These are phyloP conservation scores for Solea senegalensis DNA, from an alignment of 2,113 vertebrate genomes.

Conservation along the genomic window DNA sequence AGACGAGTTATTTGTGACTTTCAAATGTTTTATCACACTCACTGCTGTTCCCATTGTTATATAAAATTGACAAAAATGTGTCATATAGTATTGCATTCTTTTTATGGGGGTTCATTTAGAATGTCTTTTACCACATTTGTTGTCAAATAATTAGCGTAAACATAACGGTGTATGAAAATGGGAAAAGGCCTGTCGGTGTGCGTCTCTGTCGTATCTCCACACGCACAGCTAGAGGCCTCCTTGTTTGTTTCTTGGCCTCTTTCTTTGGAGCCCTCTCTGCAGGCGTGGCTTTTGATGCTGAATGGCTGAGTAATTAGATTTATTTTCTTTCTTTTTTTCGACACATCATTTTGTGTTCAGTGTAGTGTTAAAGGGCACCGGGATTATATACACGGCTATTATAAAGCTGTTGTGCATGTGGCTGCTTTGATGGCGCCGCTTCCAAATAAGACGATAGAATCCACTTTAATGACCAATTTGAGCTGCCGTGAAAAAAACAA, in stretches of 20 bases:
- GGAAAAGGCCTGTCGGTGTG: constrained; percentile 39
- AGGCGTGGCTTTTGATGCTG: constrained; percentile 61
- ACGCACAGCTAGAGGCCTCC: constrained; percentile 40
- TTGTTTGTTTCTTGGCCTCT: constrained; percentile 57
- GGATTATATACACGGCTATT: constrained; percentile 67
- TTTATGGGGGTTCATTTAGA: constrained; percentile 10
- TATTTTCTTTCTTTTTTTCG: constrained; percentile 47
- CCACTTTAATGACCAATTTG: constrained; percentile 63
- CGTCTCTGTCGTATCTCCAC: constrained; percentile 49
- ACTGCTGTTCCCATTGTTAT: constrained; percentile 11
- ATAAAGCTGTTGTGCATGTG: constrained; percentile 66
- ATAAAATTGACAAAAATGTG: constrained; percentile 40
- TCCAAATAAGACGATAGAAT: constrained; percentile 55
- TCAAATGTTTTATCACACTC: constrained; percentile 36
- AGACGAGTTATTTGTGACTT: constrained; percentile 34
- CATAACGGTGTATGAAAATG: constrained; percentile 35
- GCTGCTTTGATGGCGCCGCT: constrained; percentile 58
- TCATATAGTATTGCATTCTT: constrained; percentile 1
- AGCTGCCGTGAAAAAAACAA: constrained; percentile 30
- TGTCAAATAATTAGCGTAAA: constrained; percentile 59
- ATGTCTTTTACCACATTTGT: neutral
- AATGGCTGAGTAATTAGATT: constrained; percentile 75
- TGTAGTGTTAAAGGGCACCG: constrained; percentile 68
- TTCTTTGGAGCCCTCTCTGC: constrained; percentile 52
- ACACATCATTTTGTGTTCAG: constrained; percentile 73